Evolutionary conservation across 1,140 invertebrate species (phyloP), one percentile per base, ranked within the genome.

Genomic region (Ptiloglossa arizonensis): DNA sequence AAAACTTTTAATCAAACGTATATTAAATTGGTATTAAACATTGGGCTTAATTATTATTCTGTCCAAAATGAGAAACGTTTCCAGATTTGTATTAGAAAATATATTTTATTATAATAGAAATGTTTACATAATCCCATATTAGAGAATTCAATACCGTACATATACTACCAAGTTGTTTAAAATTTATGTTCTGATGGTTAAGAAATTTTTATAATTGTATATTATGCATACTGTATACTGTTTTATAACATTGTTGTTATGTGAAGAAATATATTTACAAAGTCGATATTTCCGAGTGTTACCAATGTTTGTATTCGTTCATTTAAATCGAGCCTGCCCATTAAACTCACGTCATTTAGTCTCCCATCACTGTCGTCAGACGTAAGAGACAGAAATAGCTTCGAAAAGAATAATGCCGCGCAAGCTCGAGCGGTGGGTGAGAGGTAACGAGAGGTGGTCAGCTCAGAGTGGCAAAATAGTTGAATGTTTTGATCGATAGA

Each of bases 31-130:
- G 13, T 38, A 52, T 38, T 27, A 9, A 35, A 19, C 32, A 44
- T 35, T 19, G 9, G 15, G 19, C 17, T 54, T 56, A 5, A 15
- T 13, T 5, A 41, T 13, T 24, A 41, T n/a, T 27, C 27, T 54
- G 5, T 5, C 22, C 1, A 46, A 32, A 32, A 41, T 70, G 5
- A 68, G 3, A 44, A 44, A 70, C 15, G 19, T 63, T 15, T 41
- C 6, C 5, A 35, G 15, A 62, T 9, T 54, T 9, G 19, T 77
- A 77, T 62, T 70, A 62, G 56, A 70, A 77, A 60, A 77, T 77
- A 62, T 52, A 79, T 3, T 79, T 73, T 63, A 77, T 63, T 73
- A 13, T 46, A 38, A 57, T 72, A 64, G 27, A 71, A 62, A 73
- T 73, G 27, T 41, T 66, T 79, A 67, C 60, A 79, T 50, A 66